These are phyloP conservation scores for Orgyia antiqua DNA, from an alignment of 2,888 invertebrate species.

Conservation along the genomic window DNA sequence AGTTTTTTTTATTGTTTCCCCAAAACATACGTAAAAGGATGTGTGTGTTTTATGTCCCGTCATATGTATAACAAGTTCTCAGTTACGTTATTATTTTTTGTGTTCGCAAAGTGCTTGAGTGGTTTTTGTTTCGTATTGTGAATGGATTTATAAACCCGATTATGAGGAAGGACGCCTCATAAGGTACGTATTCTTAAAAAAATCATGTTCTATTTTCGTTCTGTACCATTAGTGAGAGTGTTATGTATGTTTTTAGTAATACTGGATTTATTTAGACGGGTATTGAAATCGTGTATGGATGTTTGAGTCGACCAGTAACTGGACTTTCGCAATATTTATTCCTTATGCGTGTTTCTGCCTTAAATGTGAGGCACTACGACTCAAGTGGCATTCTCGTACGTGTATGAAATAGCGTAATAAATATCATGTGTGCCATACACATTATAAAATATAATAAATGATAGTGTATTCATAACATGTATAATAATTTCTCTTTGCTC, in stretches of 20 bases:
- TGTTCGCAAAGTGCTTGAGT: slow-evolving; percentile 55
- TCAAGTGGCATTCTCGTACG: slow-evolving; percentile 44
- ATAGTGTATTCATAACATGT: slow-evolving; percentile 47
- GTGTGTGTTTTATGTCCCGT: slow-evolving; percentile 43
- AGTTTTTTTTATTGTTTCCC: slow-evolving; percentile 60
- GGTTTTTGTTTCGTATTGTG: slow-evolving; percentile 66
- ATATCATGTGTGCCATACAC: slow-evolving; percentile 42
- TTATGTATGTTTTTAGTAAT: slow-evolving; percentile 23
- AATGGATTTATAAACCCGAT: slow-evolving; percentile 69
- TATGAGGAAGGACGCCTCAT: slow-evolving; percentile 59
- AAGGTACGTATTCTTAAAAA: slow-evolving; percentile 39
- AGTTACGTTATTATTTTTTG: slow-evolving; percentile 51
- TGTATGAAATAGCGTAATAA: slow-evolving; percentile 45
- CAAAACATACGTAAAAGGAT: slow-evolving; percentile 42
- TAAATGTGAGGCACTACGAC: slow-evolving; percentile 55
- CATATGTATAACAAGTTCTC: slow-evolving; percentile 34
- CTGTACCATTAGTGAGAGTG: slow-evolving; percentile 14
- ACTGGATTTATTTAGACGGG: slow-evolving; percentile 5
- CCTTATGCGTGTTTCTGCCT: slow-evolving; percentile 63
- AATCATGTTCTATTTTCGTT: slow-evolving; percentile 32
- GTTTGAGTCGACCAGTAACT: slow-evolving; percentile 49
- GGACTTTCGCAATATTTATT: slow-evolving; percentile 75
- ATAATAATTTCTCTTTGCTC: slow-evolving; percentile 53
- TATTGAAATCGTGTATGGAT: too few relatives aligned
- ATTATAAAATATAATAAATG: slow-evolving; percentile 46